A percentile compares a stretch with the other conserved stretches of the same genome.
These are phyloP conservation scores for Xestobium rufovillosum DNA, from an alignment of 2,888 invertebrate species.

Conservation along the genomic window DNA sequence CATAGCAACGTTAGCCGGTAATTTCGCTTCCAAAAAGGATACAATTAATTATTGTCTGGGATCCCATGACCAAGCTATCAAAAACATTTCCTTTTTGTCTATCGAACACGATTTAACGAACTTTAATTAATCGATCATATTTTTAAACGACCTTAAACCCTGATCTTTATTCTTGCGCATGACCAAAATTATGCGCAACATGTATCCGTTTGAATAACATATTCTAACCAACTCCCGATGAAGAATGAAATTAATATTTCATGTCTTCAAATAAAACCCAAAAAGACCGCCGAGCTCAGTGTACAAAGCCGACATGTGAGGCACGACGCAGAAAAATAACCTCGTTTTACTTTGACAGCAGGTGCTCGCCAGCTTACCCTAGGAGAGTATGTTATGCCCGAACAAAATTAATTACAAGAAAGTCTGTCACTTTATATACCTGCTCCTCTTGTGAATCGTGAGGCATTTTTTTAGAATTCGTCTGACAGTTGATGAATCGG, in stretches of 20 bases:
- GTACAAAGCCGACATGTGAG: constrained; percentile 27
- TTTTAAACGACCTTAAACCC: constrained; percentile 21
- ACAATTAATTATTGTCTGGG: too few relatives aligned
- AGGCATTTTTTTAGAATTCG: too few relatives aligned
- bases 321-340: constrained; percentile 31
- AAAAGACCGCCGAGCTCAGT: constrained; percentile 21
- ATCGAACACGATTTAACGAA: constrained; percentile 16
- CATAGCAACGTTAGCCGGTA: too few relatives aligned
- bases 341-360: constrained; percentile 28
- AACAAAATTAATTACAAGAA: constrained; percentile 14
- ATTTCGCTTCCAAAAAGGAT: too few relatives aligned
- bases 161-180: constrained; percentile 40
- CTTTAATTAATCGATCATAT: constrained; percentile 19
- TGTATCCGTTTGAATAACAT: constrained; percentile 14
- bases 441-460: too few relatives aligned
- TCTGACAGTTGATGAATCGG: too few relatives aligned
- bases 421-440: too few relatives aligned
- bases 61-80: too few relatives aligned
- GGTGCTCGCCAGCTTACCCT: constrained; percentile 24
- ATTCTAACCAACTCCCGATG: too few relatives aligned
- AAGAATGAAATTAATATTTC: too few relatives aligned
- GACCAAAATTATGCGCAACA: constrained; percentile 26
- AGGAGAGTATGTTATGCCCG: constrained; percentile 11
- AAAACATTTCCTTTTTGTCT: not conserved
- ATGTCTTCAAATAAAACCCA: too few relatives aligned